Percentiles rank a stretch among this genome's conserved stretches.
phyloP scores from a whole-genome alignment of 1,140 invertebrate species.

The Hestina assimilis region DNA sequence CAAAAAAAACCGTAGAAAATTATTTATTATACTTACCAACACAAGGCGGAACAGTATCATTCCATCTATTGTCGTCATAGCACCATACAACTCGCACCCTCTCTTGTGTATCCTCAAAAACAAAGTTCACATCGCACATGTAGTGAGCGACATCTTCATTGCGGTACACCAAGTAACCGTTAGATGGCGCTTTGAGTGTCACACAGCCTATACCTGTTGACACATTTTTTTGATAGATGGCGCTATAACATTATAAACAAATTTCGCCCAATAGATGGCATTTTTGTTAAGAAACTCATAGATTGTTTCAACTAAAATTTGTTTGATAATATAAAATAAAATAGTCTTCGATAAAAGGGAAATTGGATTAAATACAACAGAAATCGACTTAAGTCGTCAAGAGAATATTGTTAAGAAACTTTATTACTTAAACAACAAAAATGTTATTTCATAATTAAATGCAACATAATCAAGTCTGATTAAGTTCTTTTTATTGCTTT shows the following conservation, averaged over 20 bases:
- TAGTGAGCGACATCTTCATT: slow-evolving; percentile 79
- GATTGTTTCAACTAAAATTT: background rate
- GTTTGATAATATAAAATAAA: too few species aligned
- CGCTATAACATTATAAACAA: background rate
- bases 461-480: too few species aligned
- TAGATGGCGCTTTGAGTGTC: slow-evolving; percentile 76
- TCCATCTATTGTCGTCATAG: slow-evolving; percentile 79
- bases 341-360: too few species aligned
- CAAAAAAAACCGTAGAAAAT: too few species aligned
- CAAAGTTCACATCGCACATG: slow-evolving; percentile 80
- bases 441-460: too few species aligned
- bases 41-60: slow-evolving; percentile 79
- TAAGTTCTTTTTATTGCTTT: too few species aligned
- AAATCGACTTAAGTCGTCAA: too few species aligned
- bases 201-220: slow-evolving; percentile 79
- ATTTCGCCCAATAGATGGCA: too few species aligned
- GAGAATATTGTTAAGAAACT: too few species aligned
- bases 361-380: too few species aligned
- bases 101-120: slow-evolving; percentile 79
- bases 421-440: too few species aligned
- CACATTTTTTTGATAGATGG: slow-evolving; percentile 16
- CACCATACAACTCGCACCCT: slow-evolving; percentile 78
- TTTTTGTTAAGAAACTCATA: background rate
- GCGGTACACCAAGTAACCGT: slow-evolving; percentile 80
- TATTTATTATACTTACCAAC: slow-evolving; percentile 74